Percentiles rank a stretch among this genome's conserved stretches.
Evolutionary conservation across 1,140 invertebrate genomes (phyloP).

Genomic region (Macrocentrus cingulum): DNA sequence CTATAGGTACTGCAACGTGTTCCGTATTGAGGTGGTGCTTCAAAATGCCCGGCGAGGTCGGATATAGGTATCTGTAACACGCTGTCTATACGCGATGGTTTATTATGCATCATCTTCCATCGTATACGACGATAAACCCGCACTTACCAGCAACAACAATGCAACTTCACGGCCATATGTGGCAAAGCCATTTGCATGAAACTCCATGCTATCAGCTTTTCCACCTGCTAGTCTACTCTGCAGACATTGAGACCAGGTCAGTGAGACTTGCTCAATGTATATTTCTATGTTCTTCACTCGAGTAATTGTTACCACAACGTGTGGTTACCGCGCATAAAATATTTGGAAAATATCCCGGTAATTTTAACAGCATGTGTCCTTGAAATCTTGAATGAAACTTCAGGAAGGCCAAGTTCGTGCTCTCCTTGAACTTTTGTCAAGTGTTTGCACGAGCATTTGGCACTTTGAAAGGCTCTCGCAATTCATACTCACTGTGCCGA

Average conservation of each 20-base stretch:
- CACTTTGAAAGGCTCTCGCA: neutral
- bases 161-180: slow-evolving; percentile 9
- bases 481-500: neutral
- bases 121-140: slow-evolving; percentile 1
- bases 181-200: slow-evolving; percentile 24
- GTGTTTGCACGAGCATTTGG: neutral
- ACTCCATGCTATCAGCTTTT: slow-evolving; percentile 11
- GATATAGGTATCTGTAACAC: slow-evolving; percentile 18
- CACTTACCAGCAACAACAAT: slow-evolving; percentile 14
- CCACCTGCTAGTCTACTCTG: neutral
- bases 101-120: slow-evolving; percentile 19
- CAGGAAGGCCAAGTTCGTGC: neutral
- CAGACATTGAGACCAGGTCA: neutral
- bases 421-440: neutral
- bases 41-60: too few species aligned
- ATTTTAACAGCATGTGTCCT: neutral
- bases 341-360: neutral
- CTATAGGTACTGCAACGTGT: neutral
- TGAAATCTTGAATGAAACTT: too few species aligned
- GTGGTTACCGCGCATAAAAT: neutral
- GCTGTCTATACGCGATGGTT: neutral
- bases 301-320: neutral
- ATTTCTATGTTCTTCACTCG: neutral
- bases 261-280: neutral
- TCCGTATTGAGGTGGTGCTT: slow-evolving; percentile 13